These are phyloP conservation scores for Phymorhynchus buccinoides DNA, from an alignment of 1,140 invertebrate species.

Conservation along the genomic window DNA sequence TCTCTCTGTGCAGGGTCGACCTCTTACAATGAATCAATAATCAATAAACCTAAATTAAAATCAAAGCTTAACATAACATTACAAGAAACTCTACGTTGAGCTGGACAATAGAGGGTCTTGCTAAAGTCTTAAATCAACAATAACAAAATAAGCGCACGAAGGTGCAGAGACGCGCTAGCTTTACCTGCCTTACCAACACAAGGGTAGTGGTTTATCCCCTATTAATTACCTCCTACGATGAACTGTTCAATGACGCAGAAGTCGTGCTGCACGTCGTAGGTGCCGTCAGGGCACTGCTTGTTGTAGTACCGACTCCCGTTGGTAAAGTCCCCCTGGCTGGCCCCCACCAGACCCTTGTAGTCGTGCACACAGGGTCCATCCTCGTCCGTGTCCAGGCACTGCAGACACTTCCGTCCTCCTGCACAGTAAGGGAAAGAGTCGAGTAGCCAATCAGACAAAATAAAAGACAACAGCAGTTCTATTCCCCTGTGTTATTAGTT, in stretches of 20 bases:
- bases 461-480: not conserved
- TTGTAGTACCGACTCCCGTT: not conserved
- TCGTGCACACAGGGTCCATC: constrained; percentile 8
- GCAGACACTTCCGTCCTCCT: constrained; percentile 26
- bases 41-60: no score
- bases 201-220: no score
- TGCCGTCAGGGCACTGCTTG: constrained; percentile 4
- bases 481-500: not conserved
- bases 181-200: no score
- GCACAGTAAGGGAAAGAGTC: not conserved
- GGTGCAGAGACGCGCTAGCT: no score
- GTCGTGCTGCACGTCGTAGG: not conserved
- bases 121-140: no score
- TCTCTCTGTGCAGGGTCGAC: no score
- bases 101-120: no score
- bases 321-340: not conserved
- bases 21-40: no score
- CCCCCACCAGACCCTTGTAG: constrained; percentile 13
- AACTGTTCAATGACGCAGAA: constrained; percentile 37
- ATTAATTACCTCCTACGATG: constrained; percentile 22
- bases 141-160: no score
- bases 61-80: no score
- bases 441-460: not conserved
- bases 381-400: not conserved
- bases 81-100: no score